Evolutionary conservation across 2,113 vertebrate genomes (phyloP).

Genomic region (Aptenodytes patagonicus): DNA sequence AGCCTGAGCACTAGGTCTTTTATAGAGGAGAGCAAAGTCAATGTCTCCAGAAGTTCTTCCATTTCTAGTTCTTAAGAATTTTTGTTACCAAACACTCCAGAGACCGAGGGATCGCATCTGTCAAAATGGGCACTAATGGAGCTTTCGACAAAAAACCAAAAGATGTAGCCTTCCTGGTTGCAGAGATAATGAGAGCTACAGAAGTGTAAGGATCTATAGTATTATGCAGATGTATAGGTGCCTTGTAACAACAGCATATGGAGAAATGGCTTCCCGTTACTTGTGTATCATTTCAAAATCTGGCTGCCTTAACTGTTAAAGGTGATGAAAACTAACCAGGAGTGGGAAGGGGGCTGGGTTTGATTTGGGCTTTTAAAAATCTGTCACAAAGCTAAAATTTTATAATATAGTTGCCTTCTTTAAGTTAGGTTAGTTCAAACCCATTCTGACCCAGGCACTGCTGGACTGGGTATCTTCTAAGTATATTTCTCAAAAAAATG

Average conservation of each 20-base stretch:
- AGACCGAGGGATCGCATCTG: rapidly evolving
- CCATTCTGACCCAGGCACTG: not conserved
- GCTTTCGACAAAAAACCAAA: not conserved
- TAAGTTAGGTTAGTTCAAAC: not conserved
- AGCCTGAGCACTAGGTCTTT: not conserved
- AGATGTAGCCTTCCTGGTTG: not conserved
- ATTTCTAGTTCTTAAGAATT: not conserved
- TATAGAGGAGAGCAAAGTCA: not conserved
- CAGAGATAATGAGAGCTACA: not conserved
- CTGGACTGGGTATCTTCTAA: not conserved
- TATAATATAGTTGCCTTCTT: not conserved
- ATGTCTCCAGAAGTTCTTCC: not conserved
- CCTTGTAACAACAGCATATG: not conserved
- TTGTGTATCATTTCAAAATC: not conserved
- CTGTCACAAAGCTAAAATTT: not conserved
- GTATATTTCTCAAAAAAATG: not conserved
- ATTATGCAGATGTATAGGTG: not conserved
- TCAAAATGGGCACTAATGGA: not conserved
- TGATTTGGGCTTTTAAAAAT: not conserved
- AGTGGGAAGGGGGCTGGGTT: not conserved
- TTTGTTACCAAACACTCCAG: not conserved
- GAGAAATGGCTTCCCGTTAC: not conserved
- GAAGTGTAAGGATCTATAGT: not conserved
- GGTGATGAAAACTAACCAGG: not conserved
- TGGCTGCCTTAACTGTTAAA: not conserved